Conservation (phyloP, 2,888 invertebrate species). For the Oscheius sp. region DNA sequence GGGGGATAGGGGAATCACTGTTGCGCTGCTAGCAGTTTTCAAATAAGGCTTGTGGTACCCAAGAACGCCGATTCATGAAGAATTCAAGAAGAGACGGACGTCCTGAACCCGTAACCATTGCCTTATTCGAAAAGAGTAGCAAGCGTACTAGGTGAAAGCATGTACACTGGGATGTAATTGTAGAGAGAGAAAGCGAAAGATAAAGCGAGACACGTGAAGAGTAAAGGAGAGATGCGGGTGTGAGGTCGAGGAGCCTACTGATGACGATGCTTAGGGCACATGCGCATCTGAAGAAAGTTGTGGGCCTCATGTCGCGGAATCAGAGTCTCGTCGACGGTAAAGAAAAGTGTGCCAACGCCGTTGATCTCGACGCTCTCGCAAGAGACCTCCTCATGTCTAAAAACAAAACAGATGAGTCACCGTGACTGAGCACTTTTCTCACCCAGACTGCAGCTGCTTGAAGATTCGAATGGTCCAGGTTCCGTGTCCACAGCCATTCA, state of each 20-base stretch:
- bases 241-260: not conserved
- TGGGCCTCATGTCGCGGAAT: constrained; percentile 56
- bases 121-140: constrained; percentile 3
- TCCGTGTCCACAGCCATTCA: constrained; percentile 63
- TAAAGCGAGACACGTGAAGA: not conserved
- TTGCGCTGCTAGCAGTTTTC: not conserved
- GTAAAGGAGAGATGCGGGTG: not conserved
- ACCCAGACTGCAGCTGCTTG: constrained; percentile 45
- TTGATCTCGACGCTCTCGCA: constrained; percentile 55
- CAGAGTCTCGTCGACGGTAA: constrained; percentile 60
- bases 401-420: constrained; percentile 20
- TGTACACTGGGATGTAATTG: not conserved
- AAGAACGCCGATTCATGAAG: constrained; percentile 3
- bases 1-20: no score
- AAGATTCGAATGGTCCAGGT: constrained; percentile 58
- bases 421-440: not conserved
- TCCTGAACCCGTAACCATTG: constrained; percentile 19
- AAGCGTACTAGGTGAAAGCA: not conserved
- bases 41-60: constrained; percentile 21
- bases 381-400: constrained; percentile 44
- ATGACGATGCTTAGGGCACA: constrained; percentile 39
- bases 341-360: constrained; percentile 68
- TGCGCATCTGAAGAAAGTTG: constrained; percentile 62
- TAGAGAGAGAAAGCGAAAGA: constrained; percentile 10
- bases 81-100: not conserved